Evolutionary conservation across 2,113 vertebrate genomes (phyloP).

Genomic region (Dasyprocta punctata): DNA sequence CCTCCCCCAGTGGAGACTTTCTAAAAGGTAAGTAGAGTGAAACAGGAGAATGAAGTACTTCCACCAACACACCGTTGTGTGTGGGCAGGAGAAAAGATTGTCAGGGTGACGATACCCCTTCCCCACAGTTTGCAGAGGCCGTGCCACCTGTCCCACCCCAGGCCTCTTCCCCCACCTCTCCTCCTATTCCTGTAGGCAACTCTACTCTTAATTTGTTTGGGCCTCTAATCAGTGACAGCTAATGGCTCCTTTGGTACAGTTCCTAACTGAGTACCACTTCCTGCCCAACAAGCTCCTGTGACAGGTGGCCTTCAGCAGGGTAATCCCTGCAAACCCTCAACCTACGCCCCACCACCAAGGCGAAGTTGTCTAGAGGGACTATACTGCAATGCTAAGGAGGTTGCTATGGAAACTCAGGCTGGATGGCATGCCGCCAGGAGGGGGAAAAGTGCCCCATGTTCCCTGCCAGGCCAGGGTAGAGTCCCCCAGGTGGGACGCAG

Average conservation of each 20-base stretch:
- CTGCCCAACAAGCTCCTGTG: not conserved
- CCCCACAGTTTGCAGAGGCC: not conserved
- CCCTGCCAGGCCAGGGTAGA: not conserved
- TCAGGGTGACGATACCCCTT: not conserved
- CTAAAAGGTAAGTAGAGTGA: not conserved
- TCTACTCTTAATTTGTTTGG: constrained; percentile 4
- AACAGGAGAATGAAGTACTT: not conserved
- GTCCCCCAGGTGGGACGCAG: not conserved
- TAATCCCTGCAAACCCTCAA: constrained; percentile 9
- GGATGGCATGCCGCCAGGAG: constrained; percentile 50
- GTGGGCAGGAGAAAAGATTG: not conserved
- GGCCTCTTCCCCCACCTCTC: not conserved
- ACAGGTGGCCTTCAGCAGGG: constrained; percentile 18
- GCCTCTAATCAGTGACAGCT: constrained; percentile 25
- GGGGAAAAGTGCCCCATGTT: constrained; percentile 54
- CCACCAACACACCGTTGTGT: not conserved
- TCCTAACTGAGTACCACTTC: not conserved
- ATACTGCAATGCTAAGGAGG: constrained; percentile 91
- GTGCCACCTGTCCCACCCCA: not conserved
- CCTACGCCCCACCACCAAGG: not conserved
- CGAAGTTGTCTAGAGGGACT: constrained; percentile 62
- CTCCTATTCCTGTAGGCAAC: not conserved
- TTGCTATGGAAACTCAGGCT: constrained; percentile 91
- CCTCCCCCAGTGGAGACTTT: not conserved
- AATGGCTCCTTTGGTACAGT: not conserved